These are phyloP conservation scores for Micromesistius poutassou DNA, from an alignment of 2,797 vertebrate species.

Conservation along the genomic window DNA sequence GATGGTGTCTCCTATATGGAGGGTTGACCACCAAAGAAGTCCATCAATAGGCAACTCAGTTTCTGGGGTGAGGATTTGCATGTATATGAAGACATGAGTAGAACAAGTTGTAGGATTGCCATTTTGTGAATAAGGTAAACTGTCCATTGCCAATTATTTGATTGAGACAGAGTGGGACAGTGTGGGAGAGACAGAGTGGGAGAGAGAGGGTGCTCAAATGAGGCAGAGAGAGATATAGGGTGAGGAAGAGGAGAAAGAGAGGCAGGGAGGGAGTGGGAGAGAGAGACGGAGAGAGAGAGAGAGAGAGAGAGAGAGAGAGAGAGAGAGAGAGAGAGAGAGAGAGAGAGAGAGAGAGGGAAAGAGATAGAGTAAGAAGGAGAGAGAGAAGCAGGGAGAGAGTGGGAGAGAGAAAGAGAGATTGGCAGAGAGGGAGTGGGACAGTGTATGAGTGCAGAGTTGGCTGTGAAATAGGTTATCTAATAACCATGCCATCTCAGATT, in stretches of 20 bases:
- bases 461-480: constrained; percentile 1
- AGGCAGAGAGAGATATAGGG: not conserved
- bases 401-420: not conserved
- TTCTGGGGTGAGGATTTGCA: not conserved
- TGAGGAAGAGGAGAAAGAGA: not conserved
- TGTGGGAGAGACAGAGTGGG: not conserved
- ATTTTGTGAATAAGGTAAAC: no score
- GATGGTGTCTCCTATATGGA: no score
- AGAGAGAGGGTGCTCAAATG: not conserved
- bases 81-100: no score
- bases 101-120: not conserved
- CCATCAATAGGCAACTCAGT: not conserved
- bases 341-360: no score
- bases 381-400: no score
- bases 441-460: not conserved
- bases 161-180: not conserved
- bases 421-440: not conserved
- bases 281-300: no score
- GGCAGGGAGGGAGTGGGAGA: no score
- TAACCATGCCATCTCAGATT: not conserved
- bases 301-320: no score
- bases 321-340: no score
- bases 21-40: not conserved
- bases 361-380: no score
- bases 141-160: no score